Evolutionary conservation across 2,113 vertebrate genomes (phyloP), one percentile per base, ranked within the genome.

Genomic region (Sardina pilchardus): DNA sequence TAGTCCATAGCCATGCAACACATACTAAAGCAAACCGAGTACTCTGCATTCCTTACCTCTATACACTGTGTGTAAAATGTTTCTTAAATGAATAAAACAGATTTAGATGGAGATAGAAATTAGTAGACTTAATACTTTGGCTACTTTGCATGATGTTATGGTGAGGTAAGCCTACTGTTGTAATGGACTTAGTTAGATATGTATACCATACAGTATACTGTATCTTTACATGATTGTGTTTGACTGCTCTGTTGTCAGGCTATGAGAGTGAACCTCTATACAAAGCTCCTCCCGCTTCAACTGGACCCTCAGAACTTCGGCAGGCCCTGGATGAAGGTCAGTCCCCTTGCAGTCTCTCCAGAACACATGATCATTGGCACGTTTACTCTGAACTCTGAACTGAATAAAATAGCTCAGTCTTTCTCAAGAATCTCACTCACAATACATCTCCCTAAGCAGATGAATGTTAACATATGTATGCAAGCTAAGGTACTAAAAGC

Each of bases 291-390:
- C 85, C 90, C 0, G 81, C 85, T 0, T 84, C 50, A 0, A 81
- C 87, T 42, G 92, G 88, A 12, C 91, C 92, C 24, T 71, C 90
- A 45, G 93, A 95, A 85, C 90, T 95, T 81, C 91, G 92, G 0
- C 93, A 95, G 89, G 91, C 91, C 6, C 93, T 96, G 8, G 92
- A 95, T 53, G n/a, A 89, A 0, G 95, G 95, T 95, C 85, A 85
- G 86, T 84, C 9, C 63, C 30, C n/a, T 26, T 2, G 9, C 63
- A 3, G 9, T 63, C 21, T 24, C 24, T 6, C 9, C 56, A n/a
- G 6, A 6, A 63, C 4, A n/a, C 56, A 26, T 24, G 56, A 5
- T 4, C 56, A 4, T n/a, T 24, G 56, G n/a, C 3, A 59, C 24
- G 21, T 71, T 71, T 34, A 71, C 26, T 71, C 8, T 71, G 10